Evolutionary conservation across 2,113 vertebrate genomes (phyloP), one percentile per base, ranked within the genome.

Genomic region (Ptyas mucosa): DNA sequence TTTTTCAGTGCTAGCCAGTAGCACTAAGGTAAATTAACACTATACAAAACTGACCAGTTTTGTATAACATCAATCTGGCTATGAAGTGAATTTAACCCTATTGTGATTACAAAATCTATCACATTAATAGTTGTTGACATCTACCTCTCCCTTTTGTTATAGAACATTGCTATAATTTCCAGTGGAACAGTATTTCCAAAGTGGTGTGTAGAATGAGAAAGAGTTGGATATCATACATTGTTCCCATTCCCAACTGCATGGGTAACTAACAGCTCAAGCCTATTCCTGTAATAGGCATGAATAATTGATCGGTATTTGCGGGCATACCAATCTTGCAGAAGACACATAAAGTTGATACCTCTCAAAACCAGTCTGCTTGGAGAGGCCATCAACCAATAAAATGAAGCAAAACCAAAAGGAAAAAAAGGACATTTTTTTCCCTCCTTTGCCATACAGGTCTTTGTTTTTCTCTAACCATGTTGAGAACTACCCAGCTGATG

Each of bases 391-490:
- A 89, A 43, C 34, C 26, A 86, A 26, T 9, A 88, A 57, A 89
- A 89, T 5, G 39, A 39, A 90, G 49, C 26, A 43, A 20, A 88
- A n/a, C 46, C 1, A 54, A 52, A 46, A 46, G 55, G 43, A 43
- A 49, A 89, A 89, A 24, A 34, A 85, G 14, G 46, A 61, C 11
- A n/a, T 34, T 18, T n/a, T 11, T 34, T 43, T 86, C 23, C n/a
- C 55, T 90, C 86, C 81, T 89, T 49, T 20, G 39, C 57, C 5
- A 29, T 29, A 14, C n/a, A 52, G 12, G 4, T 39, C 29, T 92
- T 90, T 64, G 87, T 94, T 93, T 94, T 87, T 93, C 88, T 91
- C 85, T 87, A 87, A 87, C 46, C n/a, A 89, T 3, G 12, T 89
- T 23, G 8, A 88, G 92, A 93, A 69, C 52, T 89, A 81, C 18